Conservation (phyloP, 2,888 invertebrate genomes). For the Morpho helenor region DNA sequence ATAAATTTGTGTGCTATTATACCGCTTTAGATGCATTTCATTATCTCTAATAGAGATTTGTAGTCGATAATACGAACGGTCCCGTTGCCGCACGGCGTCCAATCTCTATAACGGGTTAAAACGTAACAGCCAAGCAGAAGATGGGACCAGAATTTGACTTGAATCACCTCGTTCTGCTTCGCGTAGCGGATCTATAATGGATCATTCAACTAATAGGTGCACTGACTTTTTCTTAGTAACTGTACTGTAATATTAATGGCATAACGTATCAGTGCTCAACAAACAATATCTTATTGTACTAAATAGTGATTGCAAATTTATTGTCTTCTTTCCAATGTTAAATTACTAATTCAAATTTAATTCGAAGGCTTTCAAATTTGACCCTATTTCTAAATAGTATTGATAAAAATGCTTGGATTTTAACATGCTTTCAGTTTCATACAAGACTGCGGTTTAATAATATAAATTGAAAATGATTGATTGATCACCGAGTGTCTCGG, state of each 20-base stretch:
- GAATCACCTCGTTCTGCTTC: slow-evolving; percentile 31
- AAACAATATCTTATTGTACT: not conserved
- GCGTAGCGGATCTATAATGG: slow-evolving; percentile 37
- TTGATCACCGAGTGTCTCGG: too few relatives aligned
- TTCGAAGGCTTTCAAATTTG: too few relatives aligned
- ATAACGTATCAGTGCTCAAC: slow-evolving; percentile 1
- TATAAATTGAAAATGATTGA: too few relatives aligned
- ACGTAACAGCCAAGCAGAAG: slow-evolving; percentile 27
- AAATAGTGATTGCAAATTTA: not conserved
- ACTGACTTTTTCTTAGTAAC: slow-evolving; percentile 28
- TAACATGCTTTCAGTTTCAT: too few relatives aligned
- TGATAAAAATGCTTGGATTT: too few relatives aligned
- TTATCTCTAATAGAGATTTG: not conserved
- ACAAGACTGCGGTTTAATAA: too few relatives aligned
- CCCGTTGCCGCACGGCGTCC: slow-evolving; percentile 26
- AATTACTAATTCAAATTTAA: not conserved
- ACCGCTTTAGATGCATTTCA: not conserved
- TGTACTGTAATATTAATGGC: slow-evolving; percentile 23
- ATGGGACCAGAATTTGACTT: slow-evolving; percentile 32
- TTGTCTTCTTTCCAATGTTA: not conserved
- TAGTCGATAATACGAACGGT: slow-evolving; percentile 13
- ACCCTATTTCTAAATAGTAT: too few relatives aligned
- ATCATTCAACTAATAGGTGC: slow-evolving; percentile 27
- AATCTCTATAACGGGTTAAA: slow-evolving; percentile 31
- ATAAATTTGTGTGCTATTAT: not conserved